Evolutionary conservation across 2,888 invertebrate species (phyloP).

Genomic region (Coleophora flavipennella): DNA sequence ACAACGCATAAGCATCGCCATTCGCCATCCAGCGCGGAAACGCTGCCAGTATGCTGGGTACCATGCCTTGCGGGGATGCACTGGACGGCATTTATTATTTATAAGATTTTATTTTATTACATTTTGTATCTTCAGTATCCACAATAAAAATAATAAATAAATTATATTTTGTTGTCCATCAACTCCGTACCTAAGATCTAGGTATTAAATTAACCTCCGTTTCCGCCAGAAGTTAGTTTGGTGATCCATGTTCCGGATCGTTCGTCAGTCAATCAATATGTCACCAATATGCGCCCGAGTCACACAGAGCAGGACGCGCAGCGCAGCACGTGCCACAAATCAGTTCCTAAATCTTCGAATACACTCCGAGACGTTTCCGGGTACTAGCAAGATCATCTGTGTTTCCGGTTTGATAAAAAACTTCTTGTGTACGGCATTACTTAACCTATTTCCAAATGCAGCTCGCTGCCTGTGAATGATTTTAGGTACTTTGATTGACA

Average conservation of each 20-base stretch:
- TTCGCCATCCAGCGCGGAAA: no score
- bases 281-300: slow-evolving; percentile 9
- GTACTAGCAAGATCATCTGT: no score
- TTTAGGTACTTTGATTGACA: no score
- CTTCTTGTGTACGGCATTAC: not conserved
- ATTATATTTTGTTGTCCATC: no score
- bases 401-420: slow-evolving; percentile 15
- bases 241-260: not conserved
- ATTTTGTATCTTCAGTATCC: no score
- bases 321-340: slow-evolving; percentile 22
- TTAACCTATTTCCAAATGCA: not conserved
- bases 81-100: no score
- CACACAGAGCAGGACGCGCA: slow-evolving; percentile 15
- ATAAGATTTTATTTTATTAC: no score
- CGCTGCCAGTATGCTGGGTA: no score
- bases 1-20: no score
- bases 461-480: slow-evolving; percentile 1
- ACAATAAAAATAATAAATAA: no score
- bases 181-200: not conserved
- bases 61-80: no score
- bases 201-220: not conserved
- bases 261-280: slow-evolving; percentile 21
- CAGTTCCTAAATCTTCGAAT: slow-evolving; percentile 25
- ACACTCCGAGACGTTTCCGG: slow-evolving; percentile 20
- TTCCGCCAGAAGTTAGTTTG: not conserved